A percentile compares a stretch with the other conserved stretches of the same genome.
These are phyloP conservation scores for Creontiades dilutus DNA, from an alignment of 2,888 invertebrate genomes.

Conservation along the genomic window DNA sequence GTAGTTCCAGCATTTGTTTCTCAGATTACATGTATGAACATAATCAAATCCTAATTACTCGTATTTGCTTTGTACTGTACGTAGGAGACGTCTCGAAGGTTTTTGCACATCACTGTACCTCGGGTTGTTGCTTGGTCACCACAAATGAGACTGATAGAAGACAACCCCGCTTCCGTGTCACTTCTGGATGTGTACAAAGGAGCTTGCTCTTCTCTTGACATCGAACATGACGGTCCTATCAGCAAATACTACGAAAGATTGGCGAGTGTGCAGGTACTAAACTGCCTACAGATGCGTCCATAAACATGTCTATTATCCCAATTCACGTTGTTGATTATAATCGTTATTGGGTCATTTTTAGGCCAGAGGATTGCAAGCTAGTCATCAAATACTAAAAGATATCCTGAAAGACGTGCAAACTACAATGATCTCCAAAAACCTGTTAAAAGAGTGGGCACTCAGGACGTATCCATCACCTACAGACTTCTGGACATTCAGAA, in stretches of 20 bases:
- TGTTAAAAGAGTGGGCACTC: constrained; percentile 95
- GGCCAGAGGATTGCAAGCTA: constrained; percentile 92
- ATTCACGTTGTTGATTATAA: no score
- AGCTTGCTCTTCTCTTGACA: constrained; percentile 84
- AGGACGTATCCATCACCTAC: constrained; percentile 94
- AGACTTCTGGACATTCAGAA: constrained; percentile 98
- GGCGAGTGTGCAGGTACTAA: constrained; percentile 87
- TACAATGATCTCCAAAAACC: constrained; percentile 90
- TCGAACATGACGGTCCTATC: constrained; percentile 95
- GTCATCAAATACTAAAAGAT: constrained; percentile 93
- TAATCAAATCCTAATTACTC: no score
- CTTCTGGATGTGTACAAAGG: constrained; percentile 94
- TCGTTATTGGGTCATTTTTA: constrained; percentile 57
- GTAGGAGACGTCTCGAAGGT: constrained; percentile 91
- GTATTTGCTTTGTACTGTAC: constrained; percentile 73
- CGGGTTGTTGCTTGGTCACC: constrained; percentile 96
- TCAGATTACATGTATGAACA: no score
- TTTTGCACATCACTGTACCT: constrained; percentile 95
- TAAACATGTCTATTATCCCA: neutral
- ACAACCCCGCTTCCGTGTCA: constrained; percentile 95
- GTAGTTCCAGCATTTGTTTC: no score
- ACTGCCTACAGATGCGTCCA: no score
- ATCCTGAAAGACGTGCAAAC: constrained; percentile 93
- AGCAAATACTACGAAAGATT: constrained; percentile 94
- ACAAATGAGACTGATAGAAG: constrained; percentile 96